Conservation (phyloP, 2,797 vertebrate species). For the Sternotherus odoratus region DNA sequence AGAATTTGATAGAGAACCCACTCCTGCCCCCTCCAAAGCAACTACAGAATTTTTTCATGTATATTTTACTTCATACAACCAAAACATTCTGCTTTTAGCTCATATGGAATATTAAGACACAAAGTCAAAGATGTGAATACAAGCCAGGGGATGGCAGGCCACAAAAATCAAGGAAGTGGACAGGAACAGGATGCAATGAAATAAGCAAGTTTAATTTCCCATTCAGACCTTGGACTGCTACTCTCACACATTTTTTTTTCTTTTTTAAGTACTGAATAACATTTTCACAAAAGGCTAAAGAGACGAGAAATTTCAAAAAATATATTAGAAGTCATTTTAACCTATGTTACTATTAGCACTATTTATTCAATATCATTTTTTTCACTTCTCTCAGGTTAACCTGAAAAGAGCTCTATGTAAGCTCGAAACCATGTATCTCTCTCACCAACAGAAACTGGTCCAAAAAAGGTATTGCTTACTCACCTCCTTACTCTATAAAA, state of each 20-base stretch:
- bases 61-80: not conserved
- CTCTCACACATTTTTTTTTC: not conserved
- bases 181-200: not conserved
- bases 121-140: not conserved
- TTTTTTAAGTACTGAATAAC: not conserved
- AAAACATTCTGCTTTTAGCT: not conserved
- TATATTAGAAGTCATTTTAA: not conserved
- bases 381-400: not conserved
- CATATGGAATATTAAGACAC: not conserved
- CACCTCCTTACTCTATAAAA: not conserved
- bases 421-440: not conserved
- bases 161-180: not conserved
- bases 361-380: not conserved
- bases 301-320: not conserved
- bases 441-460: not conserved
- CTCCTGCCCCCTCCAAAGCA: not conserved
- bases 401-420: not conserved
- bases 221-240: not conserved
- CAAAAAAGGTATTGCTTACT: not conserved
- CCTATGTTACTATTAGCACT: not conserved
- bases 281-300: not conserved
- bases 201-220: not conserved
- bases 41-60: not conserved
- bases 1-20: not conserved
- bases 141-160: not conserved